Evolutionary conservation across 2,888 invertebrate genomes (phyloP), one percentile per base, ranked within the genome.

Genomic region (Melinopterus prodromus): DNA sequence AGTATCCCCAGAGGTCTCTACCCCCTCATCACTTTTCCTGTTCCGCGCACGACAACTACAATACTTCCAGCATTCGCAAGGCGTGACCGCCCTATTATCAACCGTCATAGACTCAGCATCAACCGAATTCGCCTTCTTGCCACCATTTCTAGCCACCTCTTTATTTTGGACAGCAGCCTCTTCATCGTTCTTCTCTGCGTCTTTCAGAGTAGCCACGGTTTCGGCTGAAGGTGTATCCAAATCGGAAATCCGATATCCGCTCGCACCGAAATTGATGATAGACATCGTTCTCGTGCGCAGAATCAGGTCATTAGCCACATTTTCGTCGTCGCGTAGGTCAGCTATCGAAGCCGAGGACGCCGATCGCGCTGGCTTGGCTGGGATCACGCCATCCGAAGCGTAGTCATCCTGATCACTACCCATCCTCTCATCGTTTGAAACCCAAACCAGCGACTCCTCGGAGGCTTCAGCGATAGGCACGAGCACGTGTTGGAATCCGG

Each of bases 11-110:
- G 53, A 53, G 7, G 53, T 9, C 53, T 53, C 53, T 7, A 9
- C 9, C 53, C 7, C 53, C 7, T 53, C 12, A 53, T 53, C 53
- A 74, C n/a, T 74, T 76, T 16, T 38, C 38, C 9, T 6, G 7
- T 38, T 71, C 2, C 71, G 6, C 6, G 37, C 69, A 15, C 37
- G 70, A 69, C 78, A 78, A 0, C 74, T 75, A 36, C 78, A 78
- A 15, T 38, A n/a, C 70, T 78, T 78, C 78, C 78, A 78, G 26
- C 78, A 78, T 75, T 78, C 78, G 37, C 78, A 78, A 37, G 35
- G 14, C 6, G 35, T 53, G 53, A 9, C 9, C 1, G 9, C 12
- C 53, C 53, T 7, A 4, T 53, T 6, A 7, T 53, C 53, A 53
- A 1, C 7, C 5, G 53, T 53, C 53, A 53, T 53, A 53, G 53